Evolutionary conservation across 2,888 invertebrate species (phyloP).

Genomic region (Autographa gamma): DNA sequence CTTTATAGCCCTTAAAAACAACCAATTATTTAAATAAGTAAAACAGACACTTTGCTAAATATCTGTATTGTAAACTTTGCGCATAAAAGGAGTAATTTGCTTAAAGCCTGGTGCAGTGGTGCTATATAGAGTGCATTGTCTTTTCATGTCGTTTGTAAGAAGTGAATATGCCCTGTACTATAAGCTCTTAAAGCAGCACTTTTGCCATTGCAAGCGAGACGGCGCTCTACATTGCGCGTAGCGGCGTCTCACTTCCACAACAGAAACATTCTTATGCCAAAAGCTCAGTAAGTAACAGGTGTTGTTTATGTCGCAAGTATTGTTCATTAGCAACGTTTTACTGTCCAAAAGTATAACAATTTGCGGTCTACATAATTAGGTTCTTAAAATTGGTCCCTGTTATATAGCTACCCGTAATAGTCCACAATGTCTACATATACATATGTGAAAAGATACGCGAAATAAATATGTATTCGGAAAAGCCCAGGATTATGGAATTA

Average conservation of each 20-base stretch:
- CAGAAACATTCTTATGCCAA: too few species aligned
- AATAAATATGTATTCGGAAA: too few species aligned
- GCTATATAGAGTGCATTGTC: neutral
- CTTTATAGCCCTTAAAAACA: too few species aligned
- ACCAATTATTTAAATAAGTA: neutral
- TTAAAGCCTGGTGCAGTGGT: neutral
- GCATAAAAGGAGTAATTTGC: neutral
- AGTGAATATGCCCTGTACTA: neutral
- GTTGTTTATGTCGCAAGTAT: neutral
- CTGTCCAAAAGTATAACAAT: neutral
- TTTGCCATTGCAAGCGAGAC: too few species aligned
- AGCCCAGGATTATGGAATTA: too few species aligned
- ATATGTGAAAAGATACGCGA: too few species aligned
- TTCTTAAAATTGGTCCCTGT: neutral
- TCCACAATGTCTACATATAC: too few species aligned
- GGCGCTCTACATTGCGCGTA: too few species aligned
- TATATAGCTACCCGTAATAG: too few species aligned
- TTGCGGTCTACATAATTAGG: neutral
- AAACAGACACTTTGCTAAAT: neutral
- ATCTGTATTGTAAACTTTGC: neutral
- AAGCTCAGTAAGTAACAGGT: neutral
- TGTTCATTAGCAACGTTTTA: neutral
- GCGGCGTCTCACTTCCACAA: too few species aligned
- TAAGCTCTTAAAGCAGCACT: neutral
- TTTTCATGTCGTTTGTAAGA: neutral